Conservation (phyloP, 2,797 vertebrate genomes). For the Myotis myotis region DNA sequence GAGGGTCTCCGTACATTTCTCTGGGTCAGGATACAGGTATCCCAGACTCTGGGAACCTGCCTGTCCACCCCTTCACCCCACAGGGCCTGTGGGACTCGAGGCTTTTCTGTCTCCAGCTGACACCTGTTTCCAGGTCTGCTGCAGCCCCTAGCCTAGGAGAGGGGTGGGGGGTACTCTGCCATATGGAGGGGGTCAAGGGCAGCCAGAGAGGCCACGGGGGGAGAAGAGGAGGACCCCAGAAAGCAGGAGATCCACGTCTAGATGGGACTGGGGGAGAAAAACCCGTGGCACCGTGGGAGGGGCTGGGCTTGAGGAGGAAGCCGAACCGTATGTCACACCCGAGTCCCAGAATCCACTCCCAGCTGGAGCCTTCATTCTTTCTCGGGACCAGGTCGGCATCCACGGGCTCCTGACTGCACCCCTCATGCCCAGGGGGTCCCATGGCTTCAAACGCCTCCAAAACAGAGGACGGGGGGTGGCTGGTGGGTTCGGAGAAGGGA, state of each 20-base stretch:
- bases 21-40: neutral
- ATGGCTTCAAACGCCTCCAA: neutral
- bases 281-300: neutral
- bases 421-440: neutral
- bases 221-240: neutral
- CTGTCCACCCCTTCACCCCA: neutral
- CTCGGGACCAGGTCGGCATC: neutral
- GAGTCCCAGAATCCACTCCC: neutral
- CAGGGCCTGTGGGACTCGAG: neutral
- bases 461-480: neutral
- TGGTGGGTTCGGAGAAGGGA: neutral
- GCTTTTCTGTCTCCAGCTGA: neutral
- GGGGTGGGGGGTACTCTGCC: neutral
- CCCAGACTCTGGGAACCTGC: neutral
- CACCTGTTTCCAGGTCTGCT: neutral
- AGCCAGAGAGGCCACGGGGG: neutral
- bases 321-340: neutral
- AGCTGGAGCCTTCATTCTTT: neutral
- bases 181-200: neutral
- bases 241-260: neutral
- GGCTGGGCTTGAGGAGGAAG: neutral
- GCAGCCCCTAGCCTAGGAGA: neutral
- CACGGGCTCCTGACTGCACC: neutral
- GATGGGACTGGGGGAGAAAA: neutral
- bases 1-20: neutral